phyloP scores from a whole-genome alignment of 1,140 invertebrate species.

The Antheraea pernyi region DNA sequence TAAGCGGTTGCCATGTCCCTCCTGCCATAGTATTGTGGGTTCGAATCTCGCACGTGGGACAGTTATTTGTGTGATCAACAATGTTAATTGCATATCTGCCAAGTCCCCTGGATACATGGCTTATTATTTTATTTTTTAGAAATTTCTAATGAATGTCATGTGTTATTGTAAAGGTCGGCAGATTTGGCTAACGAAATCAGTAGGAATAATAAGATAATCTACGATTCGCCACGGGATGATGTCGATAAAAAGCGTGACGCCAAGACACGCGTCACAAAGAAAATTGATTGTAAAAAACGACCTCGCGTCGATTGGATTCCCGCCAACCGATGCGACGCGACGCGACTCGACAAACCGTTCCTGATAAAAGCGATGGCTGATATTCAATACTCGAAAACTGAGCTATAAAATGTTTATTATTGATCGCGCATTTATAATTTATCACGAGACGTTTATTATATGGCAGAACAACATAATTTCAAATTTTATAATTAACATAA shows the following conservation, averaged over 20 bases:
- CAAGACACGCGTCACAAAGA: constrained; percentile 59
- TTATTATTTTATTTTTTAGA: no score
- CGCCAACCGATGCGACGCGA: not conserved
- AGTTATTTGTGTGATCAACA: no score
- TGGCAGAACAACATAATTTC: no score
- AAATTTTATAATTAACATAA: not conserved
- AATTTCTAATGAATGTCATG: no score
- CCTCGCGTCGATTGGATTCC: constrained; percentile 23
- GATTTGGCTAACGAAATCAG: constrained; percentile 36
- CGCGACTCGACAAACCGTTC: not conserved
- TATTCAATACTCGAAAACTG: not conserved
- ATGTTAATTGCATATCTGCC: no score
- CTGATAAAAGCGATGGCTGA: not conserved
- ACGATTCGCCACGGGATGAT: constrained; percentile 46
- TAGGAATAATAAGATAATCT: constrained; percentile 50
- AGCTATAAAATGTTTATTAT: constrained; percentile 2
- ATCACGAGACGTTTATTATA: not conserved
- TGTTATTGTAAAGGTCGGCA: not conserved
- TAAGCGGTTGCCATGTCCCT: no score
- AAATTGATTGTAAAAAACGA: constrained; percentile 55
- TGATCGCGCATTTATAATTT: not conserved
- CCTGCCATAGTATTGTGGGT: no score
- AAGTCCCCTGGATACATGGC: no score
- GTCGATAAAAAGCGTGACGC: constrained; percentile 45
- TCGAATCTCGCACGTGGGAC: no score